A percentile compares a stretch with the other conserved stretches of the same genome.
Evolutionary conservation across 1,140 invertebrate genomes (phyloP).

Genomic region (Drosophila lini): DNA sequence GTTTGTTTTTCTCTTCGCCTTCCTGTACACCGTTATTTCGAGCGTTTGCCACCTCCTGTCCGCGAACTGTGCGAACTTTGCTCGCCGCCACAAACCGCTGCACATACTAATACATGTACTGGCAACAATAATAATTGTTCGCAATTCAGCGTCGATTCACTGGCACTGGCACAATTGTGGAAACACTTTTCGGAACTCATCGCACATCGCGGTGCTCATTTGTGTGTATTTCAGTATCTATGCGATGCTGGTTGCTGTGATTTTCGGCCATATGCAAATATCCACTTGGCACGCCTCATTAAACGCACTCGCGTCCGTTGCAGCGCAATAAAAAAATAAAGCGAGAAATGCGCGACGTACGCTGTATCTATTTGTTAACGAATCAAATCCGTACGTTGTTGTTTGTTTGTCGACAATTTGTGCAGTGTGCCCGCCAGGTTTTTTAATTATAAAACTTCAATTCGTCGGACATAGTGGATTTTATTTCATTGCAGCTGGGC

Average conservation of each 20-base stretch:
- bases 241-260: not conserved
- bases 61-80: conserved; percentile 46
- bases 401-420: not conserved
- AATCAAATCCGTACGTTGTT: conserved; percentile 3
- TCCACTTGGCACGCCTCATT: conserved; percentile 32
- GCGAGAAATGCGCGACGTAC: conserved; percentile 6
- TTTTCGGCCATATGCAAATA: conserved; percentile 12
- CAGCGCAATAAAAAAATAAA: conserved; percentile 30
- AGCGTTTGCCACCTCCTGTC: conserved; percentile 35
- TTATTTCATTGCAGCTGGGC: not conserved
- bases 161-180: conserved; percentile 52
- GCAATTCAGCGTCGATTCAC: conserved; percentile 69
- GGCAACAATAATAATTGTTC: conserved; percentile 52
- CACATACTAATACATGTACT: conserved; percentile 56
- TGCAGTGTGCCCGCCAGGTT: not conserved
- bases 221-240: conserved; percentile 8
- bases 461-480: not conserved
- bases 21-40: conserved; percentile 55
- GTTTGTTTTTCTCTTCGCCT: conserved; percentile 74
- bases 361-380: conserved; percentile 4
- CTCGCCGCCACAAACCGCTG: conserved; percentile 51
- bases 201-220: conserved; percentile 6
- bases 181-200: conserved; percentile 33
- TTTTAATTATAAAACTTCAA: not conserved
- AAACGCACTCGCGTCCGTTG: conserved; percentile 21